Evolutionary conservation across 1,140 invertebrate species (phyloP).

Genomic region (Maniola jurtina): DNA sequence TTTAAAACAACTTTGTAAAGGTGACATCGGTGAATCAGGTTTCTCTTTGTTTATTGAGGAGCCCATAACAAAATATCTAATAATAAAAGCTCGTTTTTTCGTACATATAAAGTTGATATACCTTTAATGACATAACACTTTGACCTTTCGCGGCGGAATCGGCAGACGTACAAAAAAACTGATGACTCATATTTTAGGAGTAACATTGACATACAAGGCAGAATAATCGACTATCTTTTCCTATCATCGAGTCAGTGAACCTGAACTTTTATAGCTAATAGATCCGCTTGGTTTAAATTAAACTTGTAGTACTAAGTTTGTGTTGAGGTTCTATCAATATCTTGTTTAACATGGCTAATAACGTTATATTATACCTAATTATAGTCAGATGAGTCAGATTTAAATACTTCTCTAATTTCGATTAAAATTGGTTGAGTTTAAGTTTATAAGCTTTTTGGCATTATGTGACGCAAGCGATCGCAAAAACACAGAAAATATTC

Average conservation of each 20-base stretch:
- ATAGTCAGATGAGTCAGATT: too few relatives aligned
- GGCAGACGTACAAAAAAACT: slow-evolving; percentile 6
- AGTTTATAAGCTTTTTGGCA: too few relatives aligned
- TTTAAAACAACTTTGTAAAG: background rate
- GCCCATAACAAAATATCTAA: background rate
- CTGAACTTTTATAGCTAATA: slow-evolving; percentile 6
- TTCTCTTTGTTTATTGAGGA: background rate
- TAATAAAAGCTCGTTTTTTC: background rate
- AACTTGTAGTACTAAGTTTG: background rate
- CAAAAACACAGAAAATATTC: too few relatives aligned
- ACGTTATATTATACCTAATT: too few relatives aligned
- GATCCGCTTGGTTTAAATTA: background rate
- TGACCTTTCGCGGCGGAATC: background rate
- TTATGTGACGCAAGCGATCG: too few relatives aligned
- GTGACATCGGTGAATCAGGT: background rate
- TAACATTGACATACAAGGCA: background rate
- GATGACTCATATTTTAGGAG: slow-evolving; percentile 10
- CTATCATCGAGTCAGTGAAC: slow-evolving; percentile 1
- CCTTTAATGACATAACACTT: background rate
- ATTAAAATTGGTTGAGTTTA: too few relatives aligned
- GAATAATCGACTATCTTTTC: background rate
- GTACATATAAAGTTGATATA: background rate
- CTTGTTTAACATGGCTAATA: too few relatives aligned
- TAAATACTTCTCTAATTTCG: too few relatives aligned
- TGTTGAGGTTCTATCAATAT: background rate